Evolutionary conservation across 2,888 invertebrate genomes (phyloP).

Genomic region (Sipha maydis): DNA sequence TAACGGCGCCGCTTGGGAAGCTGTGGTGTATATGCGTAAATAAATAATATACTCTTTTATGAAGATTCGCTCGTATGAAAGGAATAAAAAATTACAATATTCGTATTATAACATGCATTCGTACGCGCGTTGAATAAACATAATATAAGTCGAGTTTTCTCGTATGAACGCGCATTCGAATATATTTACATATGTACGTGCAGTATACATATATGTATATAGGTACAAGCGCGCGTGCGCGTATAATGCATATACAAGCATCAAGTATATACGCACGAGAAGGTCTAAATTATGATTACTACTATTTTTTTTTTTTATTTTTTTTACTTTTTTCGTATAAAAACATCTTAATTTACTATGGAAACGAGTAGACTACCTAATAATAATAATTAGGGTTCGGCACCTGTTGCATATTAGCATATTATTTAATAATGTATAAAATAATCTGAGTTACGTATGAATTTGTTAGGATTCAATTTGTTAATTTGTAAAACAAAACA

Average conservation of each 20-base stretch:
- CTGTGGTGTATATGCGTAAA: neutral
- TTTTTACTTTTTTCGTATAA: neutral
- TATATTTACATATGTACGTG: neutral
- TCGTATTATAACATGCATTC: neutral
- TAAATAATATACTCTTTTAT: no score
- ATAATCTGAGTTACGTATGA: no score
- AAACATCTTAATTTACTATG: neutral
- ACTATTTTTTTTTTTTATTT: neutral
- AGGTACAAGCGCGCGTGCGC: no score
- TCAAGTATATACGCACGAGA: neutral
- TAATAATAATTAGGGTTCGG: neutral
- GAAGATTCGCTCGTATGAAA: no score
- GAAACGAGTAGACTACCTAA: neutral
- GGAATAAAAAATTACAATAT: neutral
- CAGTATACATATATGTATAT: neutral
- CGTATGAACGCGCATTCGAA: neutral
- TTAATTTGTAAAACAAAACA: no score
- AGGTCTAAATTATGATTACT: neutral
- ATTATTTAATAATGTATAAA: no score
- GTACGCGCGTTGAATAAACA: neutral
- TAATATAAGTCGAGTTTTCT: neutral
- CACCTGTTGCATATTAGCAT: no score
- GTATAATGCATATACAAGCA: no score
- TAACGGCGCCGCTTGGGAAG: neutral
- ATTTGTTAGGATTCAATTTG: neutral